phyloP scores from a whole-genome alignment of 2,888 invertebrate species.

The Mellilla xanthometata region DNA sequence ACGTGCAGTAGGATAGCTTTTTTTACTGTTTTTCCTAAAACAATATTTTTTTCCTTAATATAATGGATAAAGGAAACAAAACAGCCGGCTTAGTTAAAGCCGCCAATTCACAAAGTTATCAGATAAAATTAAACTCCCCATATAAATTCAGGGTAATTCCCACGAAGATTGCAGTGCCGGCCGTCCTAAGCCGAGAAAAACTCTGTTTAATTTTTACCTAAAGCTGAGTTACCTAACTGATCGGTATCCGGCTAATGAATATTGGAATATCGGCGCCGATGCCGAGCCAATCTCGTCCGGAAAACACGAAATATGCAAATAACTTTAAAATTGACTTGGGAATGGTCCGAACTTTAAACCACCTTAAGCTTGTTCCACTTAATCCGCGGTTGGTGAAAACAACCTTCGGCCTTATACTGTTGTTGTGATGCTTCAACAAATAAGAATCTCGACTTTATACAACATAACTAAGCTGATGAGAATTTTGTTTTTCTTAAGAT shows the following conservation, averaged over 20 bases:
- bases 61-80: constrained; percentile 2
- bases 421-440: constrained; percentile 5
- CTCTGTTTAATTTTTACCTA: constrained; percentile 18
- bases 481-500: too few species aligned
- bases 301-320: constrained; percentile 66
- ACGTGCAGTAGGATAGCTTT: too few species aligned
- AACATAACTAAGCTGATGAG: too few species aligned
- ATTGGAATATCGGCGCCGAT: constrained; percentile 42
- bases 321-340: constrained; percentile 62
- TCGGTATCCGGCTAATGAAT: constrained; percentile 39
- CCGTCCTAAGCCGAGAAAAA: constrained; percentile 19
- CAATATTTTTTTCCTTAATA: not conserved
- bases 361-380: constrained; percentile 30
- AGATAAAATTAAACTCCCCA: constrained; percentile 19
- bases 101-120: constrained; percentile 10
- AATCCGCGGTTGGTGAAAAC: constrained; percentile 29
- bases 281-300: constrained; percentile 39
- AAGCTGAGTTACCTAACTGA: constrained; percentile 30
- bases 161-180: constrained; percentile 10
- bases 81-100: constrained; percentile 7
- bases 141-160: constrained; percentile 18
- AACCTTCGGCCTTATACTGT: constrained; percentile 19
- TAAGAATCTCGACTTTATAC: too few species aligned
- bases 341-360: constrained; percentile 39
- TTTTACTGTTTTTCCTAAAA: too few species aligned